Evolutionary conservation across 2,113 vertebrate genomes (phyloP).

Genomic region (Oncorhynchus mykiss): DNA sequence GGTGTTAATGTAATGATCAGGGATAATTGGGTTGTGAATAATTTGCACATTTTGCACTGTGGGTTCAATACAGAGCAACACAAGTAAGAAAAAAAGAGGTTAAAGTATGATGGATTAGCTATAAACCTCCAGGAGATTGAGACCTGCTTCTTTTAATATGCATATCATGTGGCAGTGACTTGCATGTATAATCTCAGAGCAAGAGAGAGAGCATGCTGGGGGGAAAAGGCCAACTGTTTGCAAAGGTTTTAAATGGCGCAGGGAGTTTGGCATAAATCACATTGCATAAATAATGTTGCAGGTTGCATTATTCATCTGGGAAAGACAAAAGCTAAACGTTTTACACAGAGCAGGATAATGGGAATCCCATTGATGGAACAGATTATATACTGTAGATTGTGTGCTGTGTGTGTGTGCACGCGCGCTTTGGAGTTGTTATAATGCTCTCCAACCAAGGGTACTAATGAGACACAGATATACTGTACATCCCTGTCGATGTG

Average conservation of each 20-base stretch:
- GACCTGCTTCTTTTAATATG: neutral
- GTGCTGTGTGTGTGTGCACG: neutral
- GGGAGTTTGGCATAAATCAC: constrained; percentile 52
- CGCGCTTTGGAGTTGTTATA: too few species aligned
- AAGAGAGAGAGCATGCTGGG: constrained; percentile 16
- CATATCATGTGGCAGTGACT: constrained; percentile 14
- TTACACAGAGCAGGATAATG: constrained; percentile 47
- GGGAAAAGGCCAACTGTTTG: constrained; percentile 45
- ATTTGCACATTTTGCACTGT: constrained; percentile 10
- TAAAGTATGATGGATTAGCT: neutral
- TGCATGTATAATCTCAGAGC: constrained; percentile 28
- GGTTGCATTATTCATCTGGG: constrained; percentile 54
- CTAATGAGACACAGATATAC: too few species aligned
- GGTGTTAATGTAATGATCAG: constrained; percentile 3
- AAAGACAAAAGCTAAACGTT: constrained; percentile 45
- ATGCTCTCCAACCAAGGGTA: neutral
- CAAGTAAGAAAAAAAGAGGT: too few species aligned
- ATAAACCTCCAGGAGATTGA: neutral
- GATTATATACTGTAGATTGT: neutral
- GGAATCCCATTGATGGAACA: constrained; percentile 42
- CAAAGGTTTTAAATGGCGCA: constrained; percentile 12
- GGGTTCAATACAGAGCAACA: too few species aligned
- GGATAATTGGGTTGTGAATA: constrained; percentile 14
- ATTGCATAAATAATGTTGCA: constrained; percentile 38
- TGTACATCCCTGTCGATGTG: neutral